These are phyloP conservation scores for Turritopsis rubra DNA, from an alignment of 30 jellyfish, hydroid and myxozoan species.

Conservation along the genomic window DNA sequence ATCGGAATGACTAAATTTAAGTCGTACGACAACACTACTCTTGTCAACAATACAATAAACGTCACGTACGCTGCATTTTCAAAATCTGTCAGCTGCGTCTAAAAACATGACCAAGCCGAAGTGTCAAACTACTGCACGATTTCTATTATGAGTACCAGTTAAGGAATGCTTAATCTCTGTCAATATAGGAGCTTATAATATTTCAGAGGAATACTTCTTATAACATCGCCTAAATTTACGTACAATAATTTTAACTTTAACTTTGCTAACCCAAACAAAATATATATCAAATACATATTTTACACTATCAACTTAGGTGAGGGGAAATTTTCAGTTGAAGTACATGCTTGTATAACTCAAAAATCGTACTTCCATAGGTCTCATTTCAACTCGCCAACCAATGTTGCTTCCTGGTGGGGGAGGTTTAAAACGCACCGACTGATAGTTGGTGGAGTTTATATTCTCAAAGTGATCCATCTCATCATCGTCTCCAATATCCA, in stretches of 20 bases:
- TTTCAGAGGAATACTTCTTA: too few relatives aligned
- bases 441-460: constrained; percentile 98
- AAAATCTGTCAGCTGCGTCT: constrained; percentile 98
- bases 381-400: constrained; percentile 99
- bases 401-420: constrained; percentile 95
- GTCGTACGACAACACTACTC: constrained; percentile 79
- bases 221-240: too few relatives aligned
- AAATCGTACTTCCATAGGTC: constrained; percentile 98
- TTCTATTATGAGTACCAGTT: too few relatives aligned
- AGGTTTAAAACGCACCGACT: constrained; percentile 93
- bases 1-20: constrained; percentile 86
- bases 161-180: too few relatives aligned
- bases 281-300: too few relatives aligned
- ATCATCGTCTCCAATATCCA: constrained; percentile 76
- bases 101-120: too few relatives aligned
- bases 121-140: too few relatives aligned
- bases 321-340: not conserved
- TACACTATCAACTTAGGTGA: too few relatives aligned
- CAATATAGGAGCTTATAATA: too few relatives aligned
- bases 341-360: not conserved
- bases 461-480: constrained; percentile 93
- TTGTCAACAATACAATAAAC: constrained; percentile 85
- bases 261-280: too few relatives aligned
- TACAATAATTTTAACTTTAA: too few relatives aligned
- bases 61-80: constrained; percentile 98